Base-by-base conservation (phyloP, 2,888 invertebrate species). In the Calameuta filiformis region DNA sequence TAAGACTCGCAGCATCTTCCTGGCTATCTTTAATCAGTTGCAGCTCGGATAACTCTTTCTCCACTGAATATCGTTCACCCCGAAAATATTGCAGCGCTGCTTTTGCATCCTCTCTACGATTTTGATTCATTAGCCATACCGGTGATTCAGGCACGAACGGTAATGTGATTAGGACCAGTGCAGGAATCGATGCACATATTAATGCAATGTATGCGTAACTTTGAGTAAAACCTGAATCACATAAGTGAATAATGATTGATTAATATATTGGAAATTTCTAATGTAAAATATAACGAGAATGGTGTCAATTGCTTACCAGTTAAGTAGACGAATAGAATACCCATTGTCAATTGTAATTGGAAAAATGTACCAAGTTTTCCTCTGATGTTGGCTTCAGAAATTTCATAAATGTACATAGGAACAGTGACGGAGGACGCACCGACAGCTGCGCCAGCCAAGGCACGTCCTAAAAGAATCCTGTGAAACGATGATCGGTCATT, bases 131-230 rank as follows among this genome's bases (percentile, higher is more conserved):
- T 56, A 95, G 90, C 88, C 94, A 94, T 4, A 94, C 92, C 0
- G 96, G 96, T 0, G 95, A 95, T 89, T 96, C 96, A 0, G 96
- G 96, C 79, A 96, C 92, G 81, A 94, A 93, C n/a, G 94, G 92
- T 87, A 94, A 93, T 1, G 90, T 81, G n/a, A 92, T 71, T 30
- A 93, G 85, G 73, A 93, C 91, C 11, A 93, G 74, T 12, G 92
- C 83, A 1, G 93, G 92, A 6, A 92, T 86, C 1, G 91, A 78
- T 6, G 92, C 88, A 56, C 92, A 93, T 30, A 92, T 83, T 33
- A 92, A 81, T 2, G 93, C 93, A 74, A 94, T 87, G 68, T 87
- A 87, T 69, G 89, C 87, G 91, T 93, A 93, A 75, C 91, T 88
- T 1, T 91, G 85, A 40, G 90, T 87, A 69, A 92, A 86, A 15